Evolutionary conservation across 2,797 vertebrate species (phyloP).

Genomic region (Melanotaenia parkinsoni): DNA sequence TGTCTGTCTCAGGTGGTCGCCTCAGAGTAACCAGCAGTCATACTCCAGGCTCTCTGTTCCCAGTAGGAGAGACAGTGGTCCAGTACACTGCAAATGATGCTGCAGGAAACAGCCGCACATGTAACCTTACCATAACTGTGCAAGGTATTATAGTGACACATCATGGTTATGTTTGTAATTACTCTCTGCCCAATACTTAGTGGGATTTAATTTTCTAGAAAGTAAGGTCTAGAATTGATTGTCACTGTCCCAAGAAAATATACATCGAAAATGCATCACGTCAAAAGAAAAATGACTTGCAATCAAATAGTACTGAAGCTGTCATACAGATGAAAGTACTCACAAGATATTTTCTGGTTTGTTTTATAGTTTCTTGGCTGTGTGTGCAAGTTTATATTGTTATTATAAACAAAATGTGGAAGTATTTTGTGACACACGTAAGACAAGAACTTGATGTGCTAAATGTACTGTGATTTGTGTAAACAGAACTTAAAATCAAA

Average conservation of each 20-base stretch:
- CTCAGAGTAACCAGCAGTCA: conserved; percentile 87
- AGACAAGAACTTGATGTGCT: neutral
- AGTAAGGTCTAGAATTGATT: neutral
- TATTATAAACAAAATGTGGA: neutral
- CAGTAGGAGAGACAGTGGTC: conserved; percentile 90
- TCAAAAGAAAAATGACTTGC: neutral
- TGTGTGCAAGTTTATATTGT: neutral
- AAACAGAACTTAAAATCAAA: too few species aligned
- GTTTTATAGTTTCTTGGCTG: neutral
- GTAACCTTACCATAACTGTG: conserved; percentile 90
- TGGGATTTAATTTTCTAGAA: neutral
- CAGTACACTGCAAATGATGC: conserved; percentile 89
- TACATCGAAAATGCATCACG: neutral
- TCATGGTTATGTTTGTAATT: neutral
- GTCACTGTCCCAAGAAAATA: neutral
- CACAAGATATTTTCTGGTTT: neutral
- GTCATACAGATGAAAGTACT: neutral
- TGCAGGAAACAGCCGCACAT: conserved; percentile 93
- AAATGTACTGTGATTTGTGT: neutral
- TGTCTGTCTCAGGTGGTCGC: conserved; percentile 78
- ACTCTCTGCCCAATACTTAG: neutral
- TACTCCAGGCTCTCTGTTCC: conserved; percentile 87
- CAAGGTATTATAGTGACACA: conserved; percentile 81
- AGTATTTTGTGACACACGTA: neutral
- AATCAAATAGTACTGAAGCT: neutral